Conservation (phyloP, 2,113 vertebrate genomes). For the Sebastes schlegelii region DNA sequence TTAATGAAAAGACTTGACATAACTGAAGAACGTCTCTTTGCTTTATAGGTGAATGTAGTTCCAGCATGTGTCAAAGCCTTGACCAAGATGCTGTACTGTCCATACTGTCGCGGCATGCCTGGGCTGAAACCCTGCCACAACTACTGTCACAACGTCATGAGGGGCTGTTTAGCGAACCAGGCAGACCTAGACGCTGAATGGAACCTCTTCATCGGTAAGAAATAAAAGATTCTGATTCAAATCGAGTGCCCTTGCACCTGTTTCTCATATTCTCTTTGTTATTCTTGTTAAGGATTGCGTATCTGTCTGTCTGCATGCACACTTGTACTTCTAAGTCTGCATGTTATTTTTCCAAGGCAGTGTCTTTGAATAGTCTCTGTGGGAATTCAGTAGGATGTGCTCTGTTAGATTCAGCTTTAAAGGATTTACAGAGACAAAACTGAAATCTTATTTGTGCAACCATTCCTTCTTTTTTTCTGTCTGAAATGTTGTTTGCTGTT, state of each 20-base stretch:
- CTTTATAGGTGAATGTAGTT: constrained; percentile 90
- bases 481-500: constrained; percentile 76
- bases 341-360: constrained; percentile 58
- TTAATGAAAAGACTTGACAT: constrained; percentile 9
- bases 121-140: constrained; percentile 93
- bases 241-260: constrained; percentile 12
- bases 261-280: constrained; percentile 22
- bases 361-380: constrained; percentile 64
- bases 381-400: constrained; percentile 64
- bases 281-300: not conserved
- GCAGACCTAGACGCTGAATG: constrained; percentile 97
- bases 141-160: constrained; percentile 99
- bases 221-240: constrained; percentile 18
- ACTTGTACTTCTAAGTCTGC: constrained; percentile 42
- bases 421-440: constrained; percentile 80
- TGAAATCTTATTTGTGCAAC: constrained; percentile 79
- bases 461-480: constrained; percentile 61
- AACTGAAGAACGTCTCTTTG: constrained; percentile 51
- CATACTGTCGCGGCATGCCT: constrained; percentile 92
- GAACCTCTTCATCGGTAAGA: constrained; percentile 98
- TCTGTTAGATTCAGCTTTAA: constrained; percentile 74
- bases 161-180: constrained; percentile 98
- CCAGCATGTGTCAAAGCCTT: constrained; percentile 94
- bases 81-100: constrained; percentile 98
- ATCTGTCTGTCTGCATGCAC: constrained; percentile 1